A percentile compares a stretch with the other conserved stretches of the same genome.
Evolutionary conservation across 2,797 vertebrate species (phyloP).

Genomic region (Scyliorhinus canicula): DNA sequence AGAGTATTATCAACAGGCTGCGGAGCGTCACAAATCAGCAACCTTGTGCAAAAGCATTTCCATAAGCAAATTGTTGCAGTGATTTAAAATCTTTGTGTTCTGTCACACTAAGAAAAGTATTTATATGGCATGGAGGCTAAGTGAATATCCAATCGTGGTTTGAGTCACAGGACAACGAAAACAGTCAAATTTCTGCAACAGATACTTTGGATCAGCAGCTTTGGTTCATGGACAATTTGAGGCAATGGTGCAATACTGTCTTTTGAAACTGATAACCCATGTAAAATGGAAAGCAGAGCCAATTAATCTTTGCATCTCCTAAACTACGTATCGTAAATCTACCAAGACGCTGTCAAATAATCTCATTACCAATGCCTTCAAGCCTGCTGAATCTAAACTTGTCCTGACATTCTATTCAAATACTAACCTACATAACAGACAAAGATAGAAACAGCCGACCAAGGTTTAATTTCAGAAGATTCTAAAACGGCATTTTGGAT

Average conservation of each 20-base stretch:
- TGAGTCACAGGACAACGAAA: conserved; percentile 17
- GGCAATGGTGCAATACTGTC: not conserved
- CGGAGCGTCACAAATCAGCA: not conserved
- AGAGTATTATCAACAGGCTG: not conserved
- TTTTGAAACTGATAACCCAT: conserved; percentile 25
- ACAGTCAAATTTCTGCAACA: not conserved
- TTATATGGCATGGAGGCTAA: not conserved
- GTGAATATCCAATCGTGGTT: not conserved
- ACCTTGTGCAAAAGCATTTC: not conserved
- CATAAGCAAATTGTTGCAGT: not conserved
- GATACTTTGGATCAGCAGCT: not conserved
- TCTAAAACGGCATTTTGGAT: not conserved
- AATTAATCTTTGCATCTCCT: conserved; percentile 13
- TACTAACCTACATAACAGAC: not conserved
- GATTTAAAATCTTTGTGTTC: not conserved
- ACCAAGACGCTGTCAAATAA: conserved; percentile 12
- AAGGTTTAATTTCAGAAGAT: not conserved
- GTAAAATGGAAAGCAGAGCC: not conserved
- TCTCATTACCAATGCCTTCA: conserved; percentile 1
- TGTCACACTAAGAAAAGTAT: not conserved
- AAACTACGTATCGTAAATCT: not conserved
- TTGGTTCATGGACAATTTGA: not conserved
- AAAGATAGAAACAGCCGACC: not conserved
- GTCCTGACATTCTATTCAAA: not conserved
- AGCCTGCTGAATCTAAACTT: not conserved